Conservation (phyloP, 1,140 invertebrate species). For the Drosophila ohnishii region DNA sequence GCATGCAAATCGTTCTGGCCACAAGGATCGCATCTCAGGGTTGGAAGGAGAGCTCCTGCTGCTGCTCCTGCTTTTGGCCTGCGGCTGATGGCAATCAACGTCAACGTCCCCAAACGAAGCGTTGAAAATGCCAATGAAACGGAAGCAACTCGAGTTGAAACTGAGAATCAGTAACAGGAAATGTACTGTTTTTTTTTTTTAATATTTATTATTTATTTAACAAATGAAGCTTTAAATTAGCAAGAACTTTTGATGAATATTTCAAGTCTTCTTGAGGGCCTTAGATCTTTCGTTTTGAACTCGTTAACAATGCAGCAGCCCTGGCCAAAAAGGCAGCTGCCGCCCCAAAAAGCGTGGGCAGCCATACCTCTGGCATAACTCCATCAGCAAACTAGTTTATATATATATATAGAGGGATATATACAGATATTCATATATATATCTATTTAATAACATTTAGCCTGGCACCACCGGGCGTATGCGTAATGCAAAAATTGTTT, state of each 20-base stretch:
- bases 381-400: slow-evolving; percentile 6
- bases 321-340: slow-evolving; percentile 19
- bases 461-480: slow-evolving; percentile 33
- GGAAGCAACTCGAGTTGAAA: slow-evolving; percentile 48
- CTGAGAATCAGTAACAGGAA: not conserved
- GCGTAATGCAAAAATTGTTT: slow-evolving; percentile 35
- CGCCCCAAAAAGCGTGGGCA: slow-evolving; percentile 11
- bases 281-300: not conserved
- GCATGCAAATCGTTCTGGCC: slow-evolving; percentile 56
- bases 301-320: not conserved
- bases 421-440: not conserved
- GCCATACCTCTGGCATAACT: slow-evolving; percentile 19
- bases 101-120: slow-evolving; percentile 65
- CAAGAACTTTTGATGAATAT: too few relatives aligned
- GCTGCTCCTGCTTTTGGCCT: slow-evolving; percentile 17
- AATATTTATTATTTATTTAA: too few relatives aligned
- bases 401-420: not conserved
- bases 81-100: slow-evolving; percentile 54
- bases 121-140: slow-evolving; percentile 79
- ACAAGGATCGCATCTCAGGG: slow-evolving; percentile 3
- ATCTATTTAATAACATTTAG: slow-evolving; percentile 60
- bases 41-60: slow-evolving; percentile 5
- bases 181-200: too few relatives aligned
- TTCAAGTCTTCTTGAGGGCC: too few relatives aligned
- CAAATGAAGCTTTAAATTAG: too few relatives aligned